Conservation (phyloP, 1,140 invertebrate species). For the Bombus cullumanus region DNA sequence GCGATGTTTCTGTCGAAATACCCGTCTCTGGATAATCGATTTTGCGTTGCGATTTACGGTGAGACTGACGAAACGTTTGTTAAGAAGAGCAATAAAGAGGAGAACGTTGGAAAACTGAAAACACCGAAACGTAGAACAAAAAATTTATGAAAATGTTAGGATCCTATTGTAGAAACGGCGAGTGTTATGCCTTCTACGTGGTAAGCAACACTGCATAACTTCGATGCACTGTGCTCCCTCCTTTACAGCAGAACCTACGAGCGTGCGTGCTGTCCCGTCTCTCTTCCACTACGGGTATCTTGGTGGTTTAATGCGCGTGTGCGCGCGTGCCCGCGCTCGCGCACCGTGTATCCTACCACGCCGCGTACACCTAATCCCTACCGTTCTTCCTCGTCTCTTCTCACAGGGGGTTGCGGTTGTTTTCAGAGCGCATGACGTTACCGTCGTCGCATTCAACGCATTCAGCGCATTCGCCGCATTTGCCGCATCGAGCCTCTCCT, state of each 20-base stretch:
- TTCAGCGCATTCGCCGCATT: slow-evolving; percentile 70
- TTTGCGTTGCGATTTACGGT: background rate
- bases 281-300: background rate
- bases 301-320: background rate
- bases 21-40: background rate
- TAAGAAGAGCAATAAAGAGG: slow-evolving; percentile 13
- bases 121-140: slow-evolving; percentile 66
- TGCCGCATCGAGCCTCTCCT: slow-evolving; percentile 46
- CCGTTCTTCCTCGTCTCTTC: background rate
- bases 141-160: slow-evolving; percentile 68
- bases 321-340: slow-evolving; percentile 72
- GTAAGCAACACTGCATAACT: slow-evolving; percentile 78
- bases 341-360: background rate
- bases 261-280: slow-evolving; percentile 15
- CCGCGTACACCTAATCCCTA: background rate
- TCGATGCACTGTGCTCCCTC: slow-evolving; percentile 66
- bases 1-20: background rate
- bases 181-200: slow-evolving; percentile 79
- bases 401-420: slow-evolving; percentile 62
- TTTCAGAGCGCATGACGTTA: slow-evolving; percentile 73
- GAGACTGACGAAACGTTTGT: background rate
- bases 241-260: slow-evolving; percentile 32
- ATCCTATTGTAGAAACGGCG: slow-evolving; percentile 64
- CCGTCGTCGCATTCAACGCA: slow-evolving; percentile 61
- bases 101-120: slow-evolving; percentile 52